Percentiles rank a stretch among this genome's conserved stretches.
Conservation (phyloP, 2,888 invertebrate species). For the Arctia plantaginis region DNA sequence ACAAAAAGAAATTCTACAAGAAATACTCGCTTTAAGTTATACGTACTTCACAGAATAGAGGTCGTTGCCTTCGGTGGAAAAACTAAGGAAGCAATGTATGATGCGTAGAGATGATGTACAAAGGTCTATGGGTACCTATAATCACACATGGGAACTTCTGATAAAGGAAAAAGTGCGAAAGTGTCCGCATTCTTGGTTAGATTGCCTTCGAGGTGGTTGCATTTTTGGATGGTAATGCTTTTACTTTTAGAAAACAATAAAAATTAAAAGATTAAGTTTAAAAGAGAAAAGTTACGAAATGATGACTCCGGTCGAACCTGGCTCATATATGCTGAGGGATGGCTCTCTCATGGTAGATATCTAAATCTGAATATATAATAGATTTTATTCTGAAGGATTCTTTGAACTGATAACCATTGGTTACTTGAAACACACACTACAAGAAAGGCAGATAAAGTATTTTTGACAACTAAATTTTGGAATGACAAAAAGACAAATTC, state of each 20-base stretch:
- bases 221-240: constrained; percentile 12
- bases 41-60: constrained; percentile 23
- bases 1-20: not conserved
- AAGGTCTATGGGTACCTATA: constrained; percentile 24
- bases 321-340: too few species aligned
- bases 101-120: not conserved
- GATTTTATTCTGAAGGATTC: too few species aligned
- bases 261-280: too few species aligned
- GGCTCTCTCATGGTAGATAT: too few species aligned
- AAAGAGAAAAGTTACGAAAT: not conserved
- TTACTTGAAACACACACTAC: too few species aligned
- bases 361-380: too few species aligned
- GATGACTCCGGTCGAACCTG: not conserved
- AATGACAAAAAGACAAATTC: too few species aligned
- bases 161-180: constrained; percentile 37
- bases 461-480: too few species aligned
- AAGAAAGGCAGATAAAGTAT: too few species aligned
- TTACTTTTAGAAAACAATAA: not conserved
- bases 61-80: constrained; percentile 57
- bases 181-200: constrained; percentile 42
- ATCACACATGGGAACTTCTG: constrained; percentile 36
- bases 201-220: constrained; percentile 32
- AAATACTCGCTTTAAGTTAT: not conserved
- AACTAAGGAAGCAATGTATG: constrained; percentile 50
- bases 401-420: too few species aligned